These are phyloP conservation scores for Phenganax subtilis DNA, from an alignment of 92 coral and sea anemone species.

Conservation along the genomic window DNA sequence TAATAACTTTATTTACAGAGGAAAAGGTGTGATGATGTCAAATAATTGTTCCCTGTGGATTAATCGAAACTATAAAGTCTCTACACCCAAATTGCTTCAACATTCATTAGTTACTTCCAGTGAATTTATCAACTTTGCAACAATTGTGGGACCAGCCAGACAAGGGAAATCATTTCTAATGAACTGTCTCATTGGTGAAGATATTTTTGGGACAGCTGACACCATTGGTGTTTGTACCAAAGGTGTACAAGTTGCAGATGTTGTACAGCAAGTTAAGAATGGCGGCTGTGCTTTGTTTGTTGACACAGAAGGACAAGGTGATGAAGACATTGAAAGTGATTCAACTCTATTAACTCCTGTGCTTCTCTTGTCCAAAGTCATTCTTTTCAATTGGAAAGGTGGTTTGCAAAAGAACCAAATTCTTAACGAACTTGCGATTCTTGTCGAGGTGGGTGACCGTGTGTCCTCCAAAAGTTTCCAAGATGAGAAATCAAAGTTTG, in stretches of 20 bases:
- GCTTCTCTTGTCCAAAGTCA: constrained; percentile 32
- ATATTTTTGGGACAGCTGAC: neutral
- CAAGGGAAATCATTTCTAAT: constrained; percentile 32
- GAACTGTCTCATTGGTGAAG: constrained; percentile 23
- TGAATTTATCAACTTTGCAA: constrained; percentile 24
- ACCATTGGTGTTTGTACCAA: constrained; percentile 20
- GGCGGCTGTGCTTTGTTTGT: constrained; percentile 24
- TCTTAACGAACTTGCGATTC: constrained; percentile 22
- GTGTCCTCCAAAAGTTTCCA: constrained; percentile 21
- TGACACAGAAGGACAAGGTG: constrained; percentile 36
- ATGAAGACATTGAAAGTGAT: constrained; percentile 20
- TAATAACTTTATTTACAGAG: too few relatives aligned
- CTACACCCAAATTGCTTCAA: neutral
- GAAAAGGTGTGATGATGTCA: too few relatives aligned
- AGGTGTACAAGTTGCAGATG: constrained; percentile 13
- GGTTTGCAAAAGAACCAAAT: constrained; percentile 28
- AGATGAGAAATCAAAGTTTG: constrained; percentile 9
- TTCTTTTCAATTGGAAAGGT: constrained; percentile 30
- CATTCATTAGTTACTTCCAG: neutral
- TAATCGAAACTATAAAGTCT: constrained; percentile 14
- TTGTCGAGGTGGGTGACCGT: constrained; percentile 33
- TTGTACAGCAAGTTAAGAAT: constrained; percentile 2
- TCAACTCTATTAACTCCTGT: constrained; percentile 15
- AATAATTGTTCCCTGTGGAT: constrained; percentile 6
- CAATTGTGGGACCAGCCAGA: constrained; percentile 28